Evolutionary conservation across 1,140 invertebrate species (phyloP).

Genomic region (Drosophila kurseongensis): DNA sequence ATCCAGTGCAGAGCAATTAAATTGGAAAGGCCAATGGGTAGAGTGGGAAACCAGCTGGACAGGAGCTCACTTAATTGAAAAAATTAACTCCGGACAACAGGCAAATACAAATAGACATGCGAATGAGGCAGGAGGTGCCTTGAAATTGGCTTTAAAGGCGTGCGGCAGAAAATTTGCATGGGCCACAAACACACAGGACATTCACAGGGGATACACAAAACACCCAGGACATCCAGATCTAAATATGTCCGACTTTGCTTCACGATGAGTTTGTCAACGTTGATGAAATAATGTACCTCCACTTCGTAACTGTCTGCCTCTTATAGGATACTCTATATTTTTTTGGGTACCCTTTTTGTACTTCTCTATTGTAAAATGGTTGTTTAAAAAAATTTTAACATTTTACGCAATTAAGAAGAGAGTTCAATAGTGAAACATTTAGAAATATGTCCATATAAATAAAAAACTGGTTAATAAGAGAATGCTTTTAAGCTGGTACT

Average conservation of each 20-base stretch:
- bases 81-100: conserved; percentile 63
- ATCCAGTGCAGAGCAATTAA: conserved; percentile 45
- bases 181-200: conserved; percentile 20
- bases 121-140: conserved; percentile 27
- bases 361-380: background rate
- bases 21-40: conserved; percentile 40
- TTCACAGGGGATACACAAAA: conserved; percentile 20
- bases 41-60: conserved; percentile 9
- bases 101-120: conserved; percentile 39
- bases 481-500: no score
- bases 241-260: conserved; percentile 19
- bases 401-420: background rate
- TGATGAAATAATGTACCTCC: conserved; percentile 71
- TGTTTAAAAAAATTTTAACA: background rate
- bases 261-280: conserved; percentile 75
- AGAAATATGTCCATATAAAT: no score
- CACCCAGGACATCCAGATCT: conserved; percentile 23
- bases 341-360: no score
- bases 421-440: no score
- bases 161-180: conserved; percentile 67
- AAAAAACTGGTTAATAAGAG: no score
- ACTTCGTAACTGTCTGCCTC: conserved; percentile 8
- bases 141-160: conserved; percentile 73
- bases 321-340: conserved; percentile 3
- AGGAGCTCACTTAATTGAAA: conserved; percentile 73